Evolutionary conservation across 2,888 invertebrate species (phyloP).

Genomic region (Dichetophora obliterata): DNA sequence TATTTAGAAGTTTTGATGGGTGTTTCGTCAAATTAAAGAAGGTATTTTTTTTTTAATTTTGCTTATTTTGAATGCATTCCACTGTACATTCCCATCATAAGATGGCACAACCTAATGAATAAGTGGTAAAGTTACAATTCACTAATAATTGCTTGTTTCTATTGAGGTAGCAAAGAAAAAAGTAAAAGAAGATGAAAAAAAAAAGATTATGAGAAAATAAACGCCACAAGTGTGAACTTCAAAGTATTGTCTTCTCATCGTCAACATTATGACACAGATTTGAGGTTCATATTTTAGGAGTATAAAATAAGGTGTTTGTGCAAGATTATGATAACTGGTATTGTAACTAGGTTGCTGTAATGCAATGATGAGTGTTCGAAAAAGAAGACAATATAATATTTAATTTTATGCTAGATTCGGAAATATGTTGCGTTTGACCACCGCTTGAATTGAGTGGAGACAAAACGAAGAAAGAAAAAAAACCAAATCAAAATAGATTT

Average conservation of each 20-base stretch:
- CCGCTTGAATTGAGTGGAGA: no score
- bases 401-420: neutral
- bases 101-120: neutral
- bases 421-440: conserved; percentile 17
- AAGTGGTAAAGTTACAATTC: neutral
- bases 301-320: neutral
- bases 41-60: no score
- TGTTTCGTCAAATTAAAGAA: no score
- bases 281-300: no score
- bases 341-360: neutral
- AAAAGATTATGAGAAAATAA: neutral
- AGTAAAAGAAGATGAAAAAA: neutral
- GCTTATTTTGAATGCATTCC: neutral
- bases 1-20: no score
- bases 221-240: neutral
- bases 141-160: neutral
- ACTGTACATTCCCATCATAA: neutral
- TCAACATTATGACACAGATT: no score
- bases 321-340: neutral
- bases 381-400: neutral
- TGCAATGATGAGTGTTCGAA: neutral
- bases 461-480: no score
- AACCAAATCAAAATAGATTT: no score
- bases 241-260: no score
- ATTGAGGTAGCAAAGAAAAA: neutral